A percentile compares a stretch with the other conserved stretches of the same genome.
phyloP scores from a whole-genome alignment of 2,113 vertebrate genomes.

The Pituophis catenifer region DNA sequence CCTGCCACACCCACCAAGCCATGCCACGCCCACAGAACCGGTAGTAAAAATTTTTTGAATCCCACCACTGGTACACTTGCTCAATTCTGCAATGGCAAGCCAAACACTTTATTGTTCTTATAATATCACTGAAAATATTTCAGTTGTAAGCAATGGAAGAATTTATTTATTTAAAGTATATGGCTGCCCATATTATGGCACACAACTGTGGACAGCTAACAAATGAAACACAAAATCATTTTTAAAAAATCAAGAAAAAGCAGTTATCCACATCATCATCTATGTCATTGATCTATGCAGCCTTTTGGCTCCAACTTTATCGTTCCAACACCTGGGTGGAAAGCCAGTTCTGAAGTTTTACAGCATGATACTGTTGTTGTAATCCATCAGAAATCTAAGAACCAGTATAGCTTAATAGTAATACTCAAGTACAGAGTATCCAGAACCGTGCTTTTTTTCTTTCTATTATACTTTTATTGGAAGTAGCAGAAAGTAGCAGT shows the following conservation, averaged over 20 bases:
- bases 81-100: neutral
- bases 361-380: neutral
- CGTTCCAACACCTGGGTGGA: neutral
- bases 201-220: neutral
- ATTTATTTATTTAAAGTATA: neutral
- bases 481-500: neutral
- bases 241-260: neutral
- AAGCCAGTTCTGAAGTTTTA: neutral
- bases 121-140: neutral
- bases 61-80: too few relatives aligned
- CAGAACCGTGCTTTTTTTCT: neutral
- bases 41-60: too few relatives aligned
- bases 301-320: neutral
- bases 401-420: neutral
- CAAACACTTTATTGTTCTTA: neutral
- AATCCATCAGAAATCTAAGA: neutral
- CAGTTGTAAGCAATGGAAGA: neutral
- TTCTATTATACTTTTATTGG: neutral
- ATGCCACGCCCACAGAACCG: too few relatives aligned
- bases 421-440: neutral
- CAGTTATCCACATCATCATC: neutral
- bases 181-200: neutral
- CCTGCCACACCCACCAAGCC: too few relatives aligned
- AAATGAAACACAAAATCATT: neutral
- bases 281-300: neutral